These are phyloP conservation scores for Pica pica DNA, from an alignment of 2,113 vertebrate species.

Conservation along the genomic window DNA sequence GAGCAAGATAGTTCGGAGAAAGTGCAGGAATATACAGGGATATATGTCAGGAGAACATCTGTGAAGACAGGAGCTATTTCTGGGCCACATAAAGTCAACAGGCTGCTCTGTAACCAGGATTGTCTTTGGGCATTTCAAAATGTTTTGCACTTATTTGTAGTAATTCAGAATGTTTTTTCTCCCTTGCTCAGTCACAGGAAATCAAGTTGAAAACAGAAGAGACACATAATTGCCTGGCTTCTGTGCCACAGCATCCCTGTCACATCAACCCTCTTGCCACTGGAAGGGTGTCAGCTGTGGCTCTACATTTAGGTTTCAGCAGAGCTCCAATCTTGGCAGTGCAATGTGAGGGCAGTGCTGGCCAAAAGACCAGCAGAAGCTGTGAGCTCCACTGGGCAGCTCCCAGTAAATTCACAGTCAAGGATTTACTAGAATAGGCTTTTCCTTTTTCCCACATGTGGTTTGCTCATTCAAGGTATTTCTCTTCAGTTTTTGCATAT, in stretches of 20 bases:
- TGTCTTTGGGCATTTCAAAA: neutral
- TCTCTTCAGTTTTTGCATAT: neutral
- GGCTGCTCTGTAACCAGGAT: neutral
- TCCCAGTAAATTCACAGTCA: neutral
- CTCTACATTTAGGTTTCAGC: neutral
- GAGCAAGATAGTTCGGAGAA: neutral
- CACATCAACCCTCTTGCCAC: neutral
- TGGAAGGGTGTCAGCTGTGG: neutral
- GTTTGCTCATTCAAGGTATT: neutral
- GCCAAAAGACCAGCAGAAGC: neutral
- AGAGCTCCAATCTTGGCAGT: neutral
- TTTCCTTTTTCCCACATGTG: neutral
- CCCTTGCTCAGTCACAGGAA: neutral
- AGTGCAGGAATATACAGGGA: neutral
- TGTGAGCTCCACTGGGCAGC: neutral
- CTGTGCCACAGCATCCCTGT: neutral
- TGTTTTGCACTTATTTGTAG: neutral
- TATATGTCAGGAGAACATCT: neutral
- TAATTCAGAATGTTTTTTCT: neutral
- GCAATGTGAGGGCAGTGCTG: neutral
- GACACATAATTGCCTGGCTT: neutral
- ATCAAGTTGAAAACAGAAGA: neutral
- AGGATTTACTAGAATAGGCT: neutral
- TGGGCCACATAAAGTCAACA: conserved; percentile 28
- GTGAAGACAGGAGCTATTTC: neutral